phyloP scores from a whole-genome alignment of 2,888 invertebrate species.

The Melipona bicolor region DNA sequence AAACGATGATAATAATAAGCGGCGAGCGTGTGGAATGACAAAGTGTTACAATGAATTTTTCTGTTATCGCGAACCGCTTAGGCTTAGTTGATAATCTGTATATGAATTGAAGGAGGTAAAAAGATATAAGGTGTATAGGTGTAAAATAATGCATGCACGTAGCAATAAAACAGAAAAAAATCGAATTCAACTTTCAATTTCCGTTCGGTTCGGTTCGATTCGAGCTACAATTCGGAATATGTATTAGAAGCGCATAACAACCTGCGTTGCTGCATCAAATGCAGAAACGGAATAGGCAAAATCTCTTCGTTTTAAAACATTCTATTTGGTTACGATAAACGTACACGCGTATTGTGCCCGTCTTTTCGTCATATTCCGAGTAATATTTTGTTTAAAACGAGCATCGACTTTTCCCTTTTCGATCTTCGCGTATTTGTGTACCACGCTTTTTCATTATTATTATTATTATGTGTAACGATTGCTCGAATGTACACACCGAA shows the following conservation, averaged over 20 bases:
- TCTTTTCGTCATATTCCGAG: background rate
- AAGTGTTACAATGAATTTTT: constrained; percentile 16
- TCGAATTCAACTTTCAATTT: constrained; percentile 16
- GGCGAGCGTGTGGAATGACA: constrained; percentile 17
- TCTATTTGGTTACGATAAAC: background rate
- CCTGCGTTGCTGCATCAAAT: constrained; percentile 6
- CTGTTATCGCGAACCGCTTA: constrained; percentile 1
- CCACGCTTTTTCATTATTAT: background rate
- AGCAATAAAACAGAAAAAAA: constrained; percentile 3
- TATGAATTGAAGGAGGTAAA: background rate
- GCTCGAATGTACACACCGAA: background rate
- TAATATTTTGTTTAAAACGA: constrained; percentile 19
- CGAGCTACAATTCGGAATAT: background rate
- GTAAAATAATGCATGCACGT: constrained; percentile 7
- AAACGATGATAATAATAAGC: background rate
- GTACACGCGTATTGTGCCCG: constrained; percentile 1
- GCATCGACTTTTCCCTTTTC: background rate
- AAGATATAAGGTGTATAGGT: background rate
- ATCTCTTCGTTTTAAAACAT: background rate
- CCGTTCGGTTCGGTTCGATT: too few species aligned
- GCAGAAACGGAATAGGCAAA: constrained; percentile 2
- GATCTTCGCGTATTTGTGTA: background rate
- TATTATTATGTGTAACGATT: background rate
- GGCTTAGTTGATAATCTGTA: constrained; percentile 11
- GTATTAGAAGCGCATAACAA: constrained; percentile 5